Base-by-base conservation (phyloP, 2,888 invertebrate species). In the Phyto melanocephala region DNA sequence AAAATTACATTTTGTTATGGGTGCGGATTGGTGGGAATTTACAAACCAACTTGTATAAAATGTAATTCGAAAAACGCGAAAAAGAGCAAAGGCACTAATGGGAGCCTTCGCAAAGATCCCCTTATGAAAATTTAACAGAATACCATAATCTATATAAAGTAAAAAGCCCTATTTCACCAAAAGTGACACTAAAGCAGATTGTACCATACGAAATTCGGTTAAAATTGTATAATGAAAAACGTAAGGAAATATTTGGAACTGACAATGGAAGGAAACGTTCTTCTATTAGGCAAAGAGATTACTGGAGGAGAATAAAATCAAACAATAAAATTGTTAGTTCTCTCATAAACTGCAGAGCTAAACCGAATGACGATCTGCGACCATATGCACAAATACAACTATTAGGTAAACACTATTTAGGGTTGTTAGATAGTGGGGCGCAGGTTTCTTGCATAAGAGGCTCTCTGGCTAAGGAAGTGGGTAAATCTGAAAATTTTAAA, bases 41-140 rank as follows among this genome's bases (percentile, higher is more conserved):
- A 67, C 35, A 56, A 67, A 6, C 76, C 67, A 2, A 67, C 56
- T 7, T 76, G 67, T n/a, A 1, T 0, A n/a, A 47, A 58, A 10
- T 76, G 58, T n/a, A 50, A 10, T 68, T 20, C 67, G 76, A 67
- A 37, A 67, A 67, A 67, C 67, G 58, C n/a, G 35, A 65, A 42
- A 54, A 20, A 33, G 56, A 65, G 65, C 67, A 47, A 76, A 42
- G 67, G n/a, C 42, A 10, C 11, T 1, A 65, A 33, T 1, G 2
- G 7, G 45, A 75, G 13, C 33, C 58, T 33, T 75, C 65, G 75
- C 67, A 56, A 56, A 33, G 56, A 56, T 33, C 28, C n/a, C 7
- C 2, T 6, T 1, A 17, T 15, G 4, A 13, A 56, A 20, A 10
- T 7, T 50, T 22, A 24, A 10, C 22, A 22, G 3, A 3, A 11